These are phyloP conservation scores for Odobenus rosmarus DNA, from an alignment of 2,113 vertebrate genomes.

Conservation along the genomic window DNA sequence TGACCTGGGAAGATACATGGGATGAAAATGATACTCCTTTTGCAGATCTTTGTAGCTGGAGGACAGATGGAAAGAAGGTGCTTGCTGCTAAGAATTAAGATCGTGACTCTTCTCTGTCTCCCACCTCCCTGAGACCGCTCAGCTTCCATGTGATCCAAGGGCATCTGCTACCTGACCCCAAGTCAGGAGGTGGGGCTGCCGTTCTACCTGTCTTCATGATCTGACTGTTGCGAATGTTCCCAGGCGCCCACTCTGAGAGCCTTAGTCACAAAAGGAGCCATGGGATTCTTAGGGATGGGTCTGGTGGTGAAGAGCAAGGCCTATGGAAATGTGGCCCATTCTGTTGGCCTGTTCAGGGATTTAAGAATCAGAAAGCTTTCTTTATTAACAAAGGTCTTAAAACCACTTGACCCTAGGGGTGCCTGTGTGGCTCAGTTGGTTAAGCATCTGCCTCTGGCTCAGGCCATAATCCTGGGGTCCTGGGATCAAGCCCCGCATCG, in stretches of 20 bases:
- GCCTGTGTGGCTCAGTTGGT: too few species aligned
- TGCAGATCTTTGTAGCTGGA: conserved; percentile 17
- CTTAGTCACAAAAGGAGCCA: background rate
- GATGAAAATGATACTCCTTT: conserved; percentile 64
- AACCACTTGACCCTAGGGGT: background rate
- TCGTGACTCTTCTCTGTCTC: background rate
- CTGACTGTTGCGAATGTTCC: background rate
- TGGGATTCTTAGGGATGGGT: background rate
- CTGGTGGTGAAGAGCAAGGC: background rate
- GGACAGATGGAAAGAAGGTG: background rate
- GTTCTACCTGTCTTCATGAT: background rate
- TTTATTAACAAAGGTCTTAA: background rate
- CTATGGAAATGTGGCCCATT: too few species aligned
- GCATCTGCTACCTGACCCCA: background rate
- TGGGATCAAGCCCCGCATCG: too few species aligned
- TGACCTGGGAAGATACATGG: conserved; percentile 34
- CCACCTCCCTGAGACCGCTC: background rate
- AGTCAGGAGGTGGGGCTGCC: background rate
- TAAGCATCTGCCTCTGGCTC: too few species aligned
- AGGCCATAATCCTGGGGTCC: too few species aligned
- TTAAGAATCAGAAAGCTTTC: background rate
- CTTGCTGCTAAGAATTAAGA: background rate
- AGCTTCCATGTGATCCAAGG: background rate
- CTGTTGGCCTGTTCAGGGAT: background rate
- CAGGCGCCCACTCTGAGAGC: background rate